Evolutionary conservation across 2,888 invertebrate species (phyloP).

Genomic region (Epirrhoe tristata): DNA sequence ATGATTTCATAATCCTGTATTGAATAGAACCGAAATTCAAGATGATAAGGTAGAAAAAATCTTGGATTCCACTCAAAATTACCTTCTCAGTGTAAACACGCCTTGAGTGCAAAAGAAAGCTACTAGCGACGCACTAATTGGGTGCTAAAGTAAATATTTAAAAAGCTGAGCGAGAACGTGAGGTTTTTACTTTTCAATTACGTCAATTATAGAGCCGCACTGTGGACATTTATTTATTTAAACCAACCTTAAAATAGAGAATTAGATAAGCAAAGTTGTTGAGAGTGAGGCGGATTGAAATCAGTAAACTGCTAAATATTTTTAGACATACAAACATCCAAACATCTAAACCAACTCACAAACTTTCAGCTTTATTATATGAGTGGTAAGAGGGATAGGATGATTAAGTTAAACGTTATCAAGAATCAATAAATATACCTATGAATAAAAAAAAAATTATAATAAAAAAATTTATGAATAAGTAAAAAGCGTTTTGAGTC

Average conservation of each 20-base stretch:
- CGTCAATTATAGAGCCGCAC: slow-evolving; percentile 72
- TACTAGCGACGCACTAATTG: slow-evolving; percentile 75
- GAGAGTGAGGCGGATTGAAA: too few relatives aligned
- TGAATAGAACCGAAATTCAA: neutral
- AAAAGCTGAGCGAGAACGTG: slow-evolving; percentile 73
- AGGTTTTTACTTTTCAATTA: slow-evolving; percentile 80
- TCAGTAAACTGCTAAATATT: too few relatives aligned
- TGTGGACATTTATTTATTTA: slow-evolving; percentile 49
- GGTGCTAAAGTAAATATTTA: slow-evolving; percentile 81
- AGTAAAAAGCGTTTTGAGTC: too few relatives aligned
- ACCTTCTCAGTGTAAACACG: slow-evolving; percentile 26
- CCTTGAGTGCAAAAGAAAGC: slow-evolving; percentile 61
- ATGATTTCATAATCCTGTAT: neutral
- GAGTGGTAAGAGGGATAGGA: too few relatives aligned
- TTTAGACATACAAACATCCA: too few relatives aligned
- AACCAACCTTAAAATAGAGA: neutral
- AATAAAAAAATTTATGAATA: too few relatives aligned
- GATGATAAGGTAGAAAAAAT: neutral
- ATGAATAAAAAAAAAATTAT: too few relatives aligned
- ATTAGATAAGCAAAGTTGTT: too few relatives aligned
- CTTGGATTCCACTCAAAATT: neutral
- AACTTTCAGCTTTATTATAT: too few relatives aligned
- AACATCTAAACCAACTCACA: too few relatives aligned
- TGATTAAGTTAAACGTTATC: too few relatives aligned
- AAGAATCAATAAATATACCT: too few relatives aligned